These are phyloP conservation scores for Leucosticte australis DNA, from an alignment of 2,113 vertebrate species.

Conservation along the genomic window DNA sequence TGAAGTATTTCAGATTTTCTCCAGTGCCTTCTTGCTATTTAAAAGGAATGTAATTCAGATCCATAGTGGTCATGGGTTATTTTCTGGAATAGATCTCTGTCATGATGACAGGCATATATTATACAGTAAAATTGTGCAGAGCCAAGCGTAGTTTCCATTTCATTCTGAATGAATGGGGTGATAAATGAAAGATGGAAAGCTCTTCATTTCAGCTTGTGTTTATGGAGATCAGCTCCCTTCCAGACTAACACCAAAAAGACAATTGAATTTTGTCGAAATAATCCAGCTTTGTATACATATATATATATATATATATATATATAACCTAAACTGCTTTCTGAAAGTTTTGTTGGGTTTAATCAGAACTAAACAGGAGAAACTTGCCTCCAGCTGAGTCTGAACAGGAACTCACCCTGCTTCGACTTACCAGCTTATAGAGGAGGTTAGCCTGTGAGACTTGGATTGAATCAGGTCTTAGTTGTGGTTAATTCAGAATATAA, in stretches of 20 bases:
- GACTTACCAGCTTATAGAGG: rapidly evolving
- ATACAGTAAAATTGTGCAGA: not conserved
- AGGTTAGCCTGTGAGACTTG: not conserved
- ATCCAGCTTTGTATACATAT: not conserved
- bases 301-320: not conserved
- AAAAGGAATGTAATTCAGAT: not conserved
- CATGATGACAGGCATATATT: not conserved
- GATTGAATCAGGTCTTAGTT: not conserved
- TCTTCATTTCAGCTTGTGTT: not conserved
- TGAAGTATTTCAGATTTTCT: conserved; percentile 12
- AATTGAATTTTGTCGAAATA: not conserved
- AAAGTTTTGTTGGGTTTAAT: not conserved
- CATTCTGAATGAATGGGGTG: not conserved
- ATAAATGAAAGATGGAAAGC: not conserved
- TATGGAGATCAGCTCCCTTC: not conserved
- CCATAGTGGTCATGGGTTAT: not conserved
- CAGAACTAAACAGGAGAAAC: not conserved
- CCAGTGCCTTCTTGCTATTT: not conserved
- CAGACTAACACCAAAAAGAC: not conserved
- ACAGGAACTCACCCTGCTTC: not conserved
- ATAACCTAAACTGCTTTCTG: not conserved
- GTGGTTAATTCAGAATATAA: not conserved
- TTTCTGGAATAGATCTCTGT: conserved; percentile 32
- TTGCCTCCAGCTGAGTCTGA: not conserved
- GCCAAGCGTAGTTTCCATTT: not conserved